phyloP scores from a whole-genome alignment of 2,888 invertebrate genomes.

The Callimorpha dominula region DNA sequence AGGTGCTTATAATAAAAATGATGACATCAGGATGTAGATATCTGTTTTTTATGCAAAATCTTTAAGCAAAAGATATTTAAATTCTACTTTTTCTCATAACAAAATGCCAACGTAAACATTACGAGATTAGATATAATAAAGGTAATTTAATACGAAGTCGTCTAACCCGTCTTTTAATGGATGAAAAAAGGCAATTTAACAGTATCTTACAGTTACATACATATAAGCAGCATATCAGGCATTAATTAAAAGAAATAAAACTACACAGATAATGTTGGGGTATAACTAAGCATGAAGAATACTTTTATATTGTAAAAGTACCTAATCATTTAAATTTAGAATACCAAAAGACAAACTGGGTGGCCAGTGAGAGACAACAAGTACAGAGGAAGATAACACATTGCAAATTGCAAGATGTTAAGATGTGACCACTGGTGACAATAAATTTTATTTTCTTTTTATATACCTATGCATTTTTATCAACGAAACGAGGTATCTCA shows the following conservation, averaged over 20 bases:
- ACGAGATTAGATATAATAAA: constrained; percentile 13
- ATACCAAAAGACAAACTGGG: no score
- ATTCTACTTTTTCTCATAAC: neutral
- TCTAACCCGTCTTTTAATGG: constrained; percentile 28
- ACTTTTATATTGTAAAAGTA: no score
- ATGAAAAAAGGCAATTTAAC: constrained; percentile 32
- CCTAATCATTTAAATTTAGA: no score
- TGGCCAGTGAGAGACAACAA: no score
- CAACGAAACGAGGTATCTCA: no score
- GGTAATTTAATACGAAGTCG: constrained; percentile 17
- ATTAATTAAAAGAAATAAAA: constrained; percentile 18
- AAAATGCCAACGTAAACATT: constrained; percentile 9
- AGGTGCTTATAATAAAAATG: neutral
- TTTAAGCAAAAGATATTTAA: constrained; percentile 15
- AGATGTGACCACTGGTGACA: no score
- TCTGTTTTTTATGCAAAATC: neutral
- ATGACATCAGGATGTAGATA: constrained; percentile 7
- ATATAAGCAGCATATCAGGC: constrained; percentile 26
- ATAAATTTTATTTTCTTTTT: no score
- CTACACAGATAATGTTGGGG: constrained; percentile 6
- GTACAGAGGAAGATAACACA: no score
- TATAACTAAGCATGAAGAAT: neutral
- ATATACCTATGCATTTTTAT: no score
- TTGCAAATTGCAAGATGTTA: no score
- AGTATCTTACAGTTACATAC: constrained; percentile 40